Conservation (phyloP, 2,797 vertebrate species). For the Takifugu rubripes region DNA sequence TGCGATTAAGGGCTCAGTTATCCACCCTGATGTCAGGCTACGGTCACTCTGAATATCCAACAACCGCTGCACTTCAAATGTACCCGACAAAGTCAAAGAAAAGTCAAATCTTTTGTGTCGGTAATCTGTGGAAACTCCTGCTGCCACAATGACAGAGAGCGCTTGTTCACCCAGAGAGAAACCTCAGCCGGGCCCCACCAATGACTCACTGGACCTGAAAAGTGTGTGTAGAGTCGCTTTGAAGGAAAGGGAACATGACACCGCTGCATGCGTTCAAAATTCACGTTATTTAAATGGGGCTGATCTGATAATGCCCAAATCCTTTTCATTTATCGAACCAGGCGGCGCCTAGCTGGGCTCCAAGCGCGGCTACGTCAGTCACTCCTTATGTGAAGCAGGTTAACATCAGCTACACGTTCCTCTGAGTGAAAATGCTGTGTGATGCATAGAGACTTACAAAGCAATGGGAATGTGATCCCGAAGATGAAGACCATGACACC, state of each 20-base stretch:
- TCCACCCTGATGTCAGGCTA: background rate
- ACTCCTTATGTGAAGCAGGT: background rate
- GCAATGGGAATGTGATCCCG: constrained; percentile 91
- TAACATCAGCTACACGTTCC: background rate
- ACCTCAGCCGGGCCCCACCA: constrained; percentile 20
- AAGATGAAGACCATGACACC: constrained; percentile 97
- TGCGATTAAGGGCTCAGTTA: constrained; percentile 13
- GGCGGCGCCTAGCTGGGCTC: background rate
- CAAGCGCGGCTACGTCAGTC: background rate
- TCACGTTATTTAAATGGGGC: too few species aligned
- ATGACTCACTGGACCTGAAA: constrained; percentile 35
- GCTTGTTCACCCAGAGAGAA: constrained; percentile 31
- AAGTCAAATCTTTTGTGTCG: constrained; percentile 1
- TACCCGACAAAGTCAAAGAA: background rate
- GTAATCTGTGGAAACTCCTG: constrained; percentile 10
- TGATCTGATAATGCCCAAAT: too few species aligned
- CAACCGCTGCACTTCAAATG: too few species aligned
- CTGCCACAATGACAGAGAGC: constrained; percentile 33
- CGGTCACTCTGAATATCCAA: too few species aligned
- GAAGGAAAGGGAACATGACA: too few species aligned
- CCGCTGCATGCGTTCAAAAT: too few species aligned
- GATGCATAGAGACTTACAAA: constrained; percentile 80
- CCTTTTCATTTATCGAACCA: background rate
- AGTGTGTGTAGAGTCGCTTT: too few species aligned
- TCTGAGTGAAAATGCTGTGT: background rate